phyloP scores from a whole-genome alignment of 2,888 invertebrate genomes.

The Meliscaeva auricollis region DNA sequence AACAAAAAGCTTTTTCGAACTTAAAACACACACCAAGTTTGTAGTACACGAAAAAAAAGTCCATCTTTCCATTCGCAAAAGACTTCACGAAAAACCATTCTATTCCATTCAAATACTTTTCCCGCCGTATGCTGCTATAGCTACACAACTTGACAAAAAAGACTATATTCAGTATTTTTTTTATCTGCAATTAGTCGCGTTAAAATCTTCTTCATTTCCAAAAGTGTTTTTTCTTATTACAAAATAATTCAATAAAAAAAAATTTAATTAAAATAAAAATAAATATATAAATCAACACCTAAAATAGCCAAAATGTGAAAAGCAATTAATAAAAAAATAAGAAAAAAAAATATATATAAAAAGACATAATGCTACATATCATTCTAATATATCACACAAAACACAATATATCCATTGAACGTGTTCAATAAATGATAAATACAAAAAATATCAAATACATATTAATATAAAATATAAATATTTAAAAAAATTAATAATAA shows the following conservation, averaged over 20 bases:
- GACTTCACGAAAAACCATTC: slow-evolving; percentile 69
- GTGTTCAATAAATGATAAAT: slow-evolving; percentile 55
- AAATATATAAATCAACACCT: slow-evolving; percentile 10
- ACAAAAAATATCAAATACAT: slow-evolving; percentile 46
- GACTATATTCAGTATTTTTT: slow-evolving; percentile 72
- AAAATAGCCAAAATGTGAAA: slow-evolving; percentile 56
- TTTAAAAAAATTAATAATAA: slow-evolving; percentile 5
- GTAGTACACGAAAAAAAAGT: slow-evolving; percentile 51
- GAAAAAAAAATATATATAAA: slow-evolving; percentile 16
- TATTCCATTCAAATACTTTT: slow-evolving; percentile 76
- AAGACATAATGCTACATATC: slow-evolving; percentile 66
- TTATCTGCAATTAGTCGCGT: slow-evolving; percentile 74
- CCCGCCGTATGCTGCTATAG: slow-evolving; percentile 76
- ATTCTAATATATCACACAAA: slow-evolving; percentile 58
- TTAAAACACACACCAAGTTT: slow-evolving; percentile 54
- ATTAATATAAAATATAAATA: too few relatives aligned
- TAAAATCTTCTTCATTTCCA: slow-evolving; percentile 72
- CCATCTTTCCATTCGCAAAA: slow-evolving; percentile 73
- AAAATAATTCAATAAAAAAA: slow-evolving; percentile 28
- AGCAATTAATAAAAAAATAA: neutral
- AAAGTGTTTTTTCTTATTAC: slow-evolving; percentile 57
- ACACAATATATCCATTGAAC: slow-evolving; percentile 64
- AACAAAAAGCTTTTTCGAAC: slow-evolving; percentile 73
- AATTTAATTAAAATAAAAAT: slow-evolving; percentile 17
- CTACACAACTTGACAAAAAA: slow-evolving; percentile 72